These are phyloP conservation scores for Lampris megalopsis DNA, from an alignment of 2,113 vertebrate genomes.

Conservation along the genomic window DNA sequence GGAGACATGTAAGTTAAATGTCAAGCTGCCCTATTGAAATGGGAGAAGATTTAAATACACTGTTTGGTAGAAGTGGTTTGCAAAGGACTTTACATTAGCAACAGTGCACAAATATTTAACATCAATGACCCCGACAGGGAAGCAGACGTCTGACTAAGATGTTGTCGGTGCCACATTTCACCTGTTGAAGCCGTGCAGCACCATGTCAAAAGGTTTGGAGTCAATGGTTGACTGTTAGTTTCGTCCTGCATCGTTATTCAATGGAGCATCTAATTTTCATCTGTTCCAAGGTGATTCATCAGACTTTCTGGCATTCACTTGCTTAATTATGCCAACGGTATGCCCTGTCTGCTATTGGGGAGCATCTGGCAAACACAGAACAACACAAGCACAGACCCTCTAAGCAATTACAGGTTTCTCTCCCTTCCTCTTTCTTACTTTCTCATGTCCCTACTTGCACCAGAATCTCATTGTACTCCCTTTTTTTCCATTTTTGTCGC, in stretches of 20 bases:
- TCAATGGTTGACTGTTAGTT: slow-evolving; percentile 30
- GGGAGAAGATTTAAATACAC: no score
- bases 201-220: slow-evolving; percentile 1
- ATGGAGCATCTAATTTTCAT: slow-evolving; percentile 42
- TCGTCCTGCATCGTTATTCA: slow-evolving; percentile 35
- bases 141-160: neutral
- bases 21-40: no score
- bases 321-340: slow-evolving; percentile 47
- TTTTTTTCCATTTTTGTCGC: neutral
- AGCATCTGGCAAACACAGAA: slow-evolving; percentile 26
- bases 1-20: no score
- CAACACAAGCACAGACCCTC: slow-evolving; percentile 8
- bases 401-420: slow-evolving; percentile 9
- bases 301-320: slow-evolving; percentile 31
- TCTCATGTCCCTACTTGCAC: neutral
- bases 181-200: slow-evolving; percentile 1
- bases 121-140: neutral
- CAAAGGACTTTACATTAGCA: neutral
- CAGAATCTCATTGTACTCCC: neutral
- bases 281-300: slow-evolving; percentile 49
- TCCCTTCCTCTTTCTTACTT: neutral
- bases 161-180: neutral
- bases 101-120: neutral
- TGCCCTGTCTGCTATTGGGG: slow-evolving; percentile 18
- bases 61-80: no score